Evolutionary conservation across 2,113 vertebrate genomes (phyloP).

Genomic region (Pollimyrus isidori): DNA sequence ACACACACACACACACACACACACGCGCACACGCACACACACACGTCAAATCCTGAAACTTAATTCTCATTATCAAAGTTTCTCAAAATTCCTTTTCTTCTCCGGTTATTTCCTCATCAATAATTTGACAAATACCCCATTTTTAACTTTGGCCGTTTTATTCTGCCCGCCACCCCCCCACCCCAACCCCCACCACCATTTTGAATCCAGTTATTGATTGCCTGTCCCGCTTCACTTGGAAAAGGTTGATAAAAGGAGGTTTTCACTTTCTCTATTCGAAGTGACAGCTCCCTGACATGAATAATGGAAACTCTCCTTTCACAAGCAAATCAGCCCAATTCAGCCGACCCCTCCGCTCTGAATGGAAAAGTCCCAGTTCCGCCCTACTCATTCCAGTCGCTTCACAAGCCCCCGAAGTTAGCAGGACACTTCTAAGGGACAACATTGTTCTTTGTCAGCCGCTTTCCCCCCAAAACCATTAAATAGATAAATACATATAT

Average conservation of each 20-base stretch:
- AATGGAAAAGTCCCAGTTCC: conserved; percentile 90
- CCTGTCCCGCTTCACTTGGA: conserved; percentile 88
- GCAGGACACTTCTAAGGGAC: conserved; percentile 66
- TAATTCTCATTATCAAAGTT: conserved; percentile 57
- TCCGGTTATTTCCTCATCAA: conserved; percentile 54
- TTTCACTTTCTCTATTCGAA: conserved; percentile 98
- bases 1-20: neutral
- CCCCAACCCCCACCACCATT: conserved; percentile 49
- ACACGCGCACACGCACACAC: no score
- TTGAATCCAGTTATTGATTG: conserved; percentile 93
- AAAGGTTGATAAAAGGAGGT: conserved; percentile 96
- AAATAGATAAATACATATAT: conserved; percentile 59
- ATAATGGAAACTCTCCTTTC: conserved; percentile 97
- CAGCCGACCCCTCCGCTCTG: conserved; percentile 91
- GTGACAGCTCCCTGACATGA: conserved; percentile 99
- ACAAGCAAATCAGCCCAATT: conserved; percentile 99
- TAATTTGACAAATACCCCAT: conserved; percentile 75
- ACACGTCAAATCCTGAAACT: conserved; percentile 46
- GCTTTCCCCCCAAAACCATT: conserved; percentile 44
- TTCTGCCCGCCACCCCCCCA: conserved; percentile 91
- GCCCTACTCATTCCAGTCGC: conserved; percentile 86
- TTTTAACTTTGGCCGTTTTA: conserved; percentile 69
- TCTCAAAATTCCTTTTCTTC: neutral
- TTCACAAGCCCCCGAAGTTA: conserved; percentile 86
- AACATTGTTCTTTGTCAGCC: conserved; percentile 61